Percentiles rank a stretch among this genome's conserved stretches.
These are phyloP conservation scores for Drosophila leonis DNA, from an alignment of 2,888 invertebrate species.

Conservation along the genomic window DNA sequence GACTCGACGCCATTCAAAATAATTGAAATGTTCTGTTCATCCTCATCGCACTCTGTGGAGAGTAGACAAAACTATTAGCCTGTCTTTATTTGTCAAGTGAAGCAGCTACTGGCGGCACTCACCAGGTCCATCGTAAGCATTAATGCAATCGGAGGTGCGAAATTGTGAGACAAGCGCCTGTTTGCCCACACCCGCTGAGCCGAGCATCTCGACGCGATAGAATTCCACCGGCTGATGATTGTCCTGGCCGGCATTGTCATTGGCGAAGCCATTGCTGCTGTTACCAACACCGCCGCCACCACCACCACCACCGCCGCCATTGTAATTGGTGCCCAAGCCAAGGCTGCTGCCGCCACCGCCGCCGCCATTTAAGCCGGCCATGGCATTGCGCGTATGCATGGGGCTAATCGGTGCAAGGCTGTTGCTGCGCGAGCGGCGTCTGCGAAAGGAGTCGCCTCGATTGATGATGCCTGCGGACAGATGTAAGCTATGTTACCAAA, in stretches of 20 bases:
- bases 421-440: conserved; percentile 93
- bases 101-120: conserved; percentile 23
- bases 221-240: conserved; percentile 86
- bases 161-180: conserved; percentile 94
- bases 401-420: conserved; percentile 90
- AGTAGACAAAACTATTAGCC: conserved; percentile 8
- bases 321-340: conserved; percentile 60
- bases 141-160: conserved; percentile 97
- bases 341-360: conserved; percentile 63
- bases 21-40: conserved; percentile 95
- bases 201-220: conserved; percentile 91
- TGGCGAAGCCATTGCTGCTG: conserved; percentile 60
- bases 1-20: conserved; percentile 97
- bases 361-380: conserved; percentile 52
- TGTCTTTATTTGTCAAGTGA: background rate
- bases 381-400: conserved; percentile 85
- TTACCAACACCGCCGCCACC: conserved; percentile 65
- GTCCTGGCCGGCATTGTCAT: conserved; percentile 57
- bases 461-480: conserved; percentile 93
- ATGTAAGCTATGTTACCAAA: conserved; percentile 2
- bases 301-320: conserved; percentile 60
- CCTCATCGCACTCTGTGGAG: conserved; percentile 88
- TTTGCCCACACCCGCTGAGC: conserved; percentile 93
- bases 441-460: conserved; percentile 96
- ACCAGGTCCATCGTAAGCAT: conserved; percentile 96